Conservation (phyloP, 2,888 invertebrate genomes). For the Lymantria monacha region DNA sequence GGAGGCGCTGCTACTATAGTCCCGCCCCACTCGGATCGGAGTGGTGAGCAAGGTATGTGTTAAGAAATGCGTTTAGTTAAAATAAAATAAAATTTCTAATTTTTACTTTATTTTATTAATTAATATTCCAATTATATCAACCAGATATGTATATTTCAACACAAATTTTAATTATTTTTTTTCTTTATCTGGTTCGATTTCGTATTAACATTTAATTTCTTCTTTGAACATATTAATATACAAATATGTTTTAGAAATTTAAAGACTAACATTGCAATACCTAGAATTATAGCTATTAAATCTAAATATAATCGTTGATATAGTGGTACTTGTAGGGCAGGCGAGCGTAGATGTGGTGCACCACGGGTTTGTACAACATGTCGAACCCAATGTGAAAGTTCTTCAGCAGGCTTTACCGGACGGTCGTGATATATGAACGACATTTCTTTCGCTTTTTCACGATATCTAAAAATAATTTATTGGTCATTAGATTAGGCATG, state of each 20-base stretch:
- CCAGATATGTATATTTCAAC: too few species aligned
- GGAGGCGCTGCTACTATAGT: too few species aligned
- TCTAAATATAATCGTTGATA: slow-evolving; percentile 47
- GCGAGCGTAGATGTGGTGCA: slow-evolving; percentile 61
- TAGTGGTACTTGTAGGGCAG: slow-evolving; percentile 26
- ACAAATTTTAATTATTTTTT: neutral
- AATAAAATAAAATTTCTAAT: too few species aligned
- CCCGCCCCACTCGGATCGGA: too few species aligned
- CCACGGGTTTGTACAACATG: slow-evolving; percentile 81
- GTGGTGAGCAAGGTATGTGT: too few species aligned
- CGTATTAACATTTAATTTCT: neutral
- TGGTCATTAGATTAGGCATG: too few species aligned
- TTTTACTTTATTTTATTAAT: too few species aligned
- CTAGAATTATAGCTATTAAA: slow-evolving; percentile 11
- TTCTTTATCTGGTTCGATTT: neutral
- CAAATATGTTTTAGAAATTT: neutral
- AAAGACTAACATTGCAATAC: neutral
- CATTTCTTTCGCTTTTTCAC: slow-evolving; percentile 20
- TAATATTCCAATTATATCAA: too few species aligned
- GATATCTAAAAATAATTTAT: slow-evolving; percentile 9
- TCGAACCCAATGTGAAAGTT: slow-evolving; percentile 84
- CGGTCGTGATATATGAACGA: slow-evolving; percentile 47
- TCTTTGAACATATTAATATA: neutral
- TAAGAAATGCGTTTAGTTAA: too few species aligned
- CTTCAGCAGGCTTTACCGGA: slow-evolving; percentile 76